These are phyloP conservation scores for Drosophila mercatorum DNA, from an alignment of 2,888 invertebrate species.

Conservation along the genomic window DNA sequence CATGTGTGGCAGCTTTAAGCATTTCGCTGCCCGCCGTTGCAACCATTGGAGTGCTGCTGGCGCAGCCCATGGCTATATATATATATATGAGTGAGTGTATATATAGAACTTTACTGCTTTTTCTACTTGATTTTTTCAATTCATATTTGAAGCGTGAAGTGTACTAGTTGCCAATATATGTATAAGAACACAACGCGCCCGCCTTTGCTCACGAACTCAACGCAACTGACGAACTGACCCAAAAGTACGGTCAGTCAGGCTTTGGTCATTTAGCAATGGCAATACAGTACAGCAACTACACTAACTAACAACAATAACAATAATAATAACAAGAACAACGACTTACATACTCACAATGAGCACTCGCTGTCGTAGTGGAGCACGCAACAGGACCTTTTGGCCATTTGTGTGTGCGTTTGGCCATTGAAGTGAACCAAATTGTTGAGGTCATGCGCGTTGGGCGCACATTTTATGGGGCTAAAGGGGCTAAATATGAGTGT, in stretches of 20 bases:
- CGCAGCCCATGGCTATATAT: slow-evolving; percentile 76
- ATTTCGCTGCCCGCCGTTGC: slow-evolving; percentile 83
- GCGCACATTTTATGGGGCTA: slow-evolving; percentile 67
- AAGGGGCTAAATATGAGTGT: slow-evolving; percentile 61
- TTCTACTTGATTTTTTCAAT: slow-evolving; percentile 32
- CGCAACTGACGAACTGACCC: slow-evolving; percentile 76
- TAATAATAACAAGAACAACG: slow-evolving; percentile 16
- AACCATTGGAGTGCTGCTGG: slow-evolving; percentile 82
- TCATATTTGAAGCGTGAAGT: slow-evolving; percentile 43
- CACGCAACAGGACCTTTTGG: slow-evolving; percentile 69
- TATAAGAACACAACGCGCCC: slow-evolving; percentile 61
- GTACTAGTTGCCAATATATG: slow-evolving; percentile 41
- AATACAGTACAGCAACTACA: slow-evolving; percentile 18
- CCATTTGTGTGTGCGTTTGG: slow-evolving; percentile 62
- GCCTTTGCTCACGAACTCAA: slow-evolving; percentile 77
- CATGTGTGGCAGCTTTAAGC: slow-evolving; percentile 81
- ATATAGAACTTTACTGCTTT: slow-evolving; percentile 24
- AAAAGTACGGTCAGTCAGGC: slow-evolving; percentile 62
- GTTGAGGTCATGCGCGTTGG: slow-evolving; percentile 79
- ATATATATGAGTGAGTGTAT: slow-evolving; percentile 5
- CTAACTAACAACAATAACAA: slow-evolving; percentile 12
- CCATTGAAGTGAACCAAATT: slow-evolving; percentile 73
- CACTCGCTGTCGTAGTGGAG: slow-evolving; percentile 35
- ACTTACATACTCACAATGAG: slow-evolving; percentile 24
- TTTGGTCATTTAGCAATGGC: slow-evolving; percentile 49